Conservation (phyloP, 2,113 vertebrate genomes). For the Oxyura jamaicensis region DNA sequence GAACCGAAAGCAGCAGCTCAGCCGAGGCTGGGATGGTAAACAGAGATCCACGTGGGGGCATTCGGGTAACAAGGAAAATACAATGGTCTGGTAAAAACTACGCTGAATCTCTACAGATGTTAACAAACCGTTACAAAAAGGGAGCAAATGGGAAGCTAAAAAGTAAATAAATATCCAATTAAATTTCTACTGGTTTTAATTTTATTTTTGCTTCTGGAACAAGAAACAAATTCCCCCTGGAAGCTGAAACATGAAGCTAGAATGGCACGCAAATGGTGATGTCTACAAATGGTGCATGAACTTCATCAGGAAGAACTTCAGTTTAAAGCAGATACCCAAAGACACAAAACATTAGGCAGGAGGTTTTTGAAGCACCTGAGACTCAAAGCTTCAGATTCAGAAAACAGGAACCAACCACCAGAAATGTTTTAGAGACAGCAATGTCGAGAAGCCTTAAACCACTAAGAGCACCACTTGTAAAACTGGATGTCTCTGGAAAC, state of each 20-base stretch:
- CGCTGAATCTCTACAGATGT: neutral
- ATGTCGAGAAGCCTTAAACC: neutral
- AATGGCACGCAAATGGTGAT: neutral
- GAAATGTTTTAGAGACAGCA: neutral
- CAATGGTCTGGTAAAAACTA: neutral
- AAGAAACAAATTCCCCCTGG: neutral
- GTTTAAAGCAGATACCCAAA: neutral
- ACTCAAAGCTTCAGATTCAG: neutral
- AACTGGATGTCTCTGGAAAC: neutral
- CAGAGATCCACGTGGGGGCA: neutral
- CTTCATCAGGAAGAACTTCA: neutral
- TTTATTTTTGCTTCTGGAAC: neutral
- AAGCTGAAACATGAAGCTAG: neutral
- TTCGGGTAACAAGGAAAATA: neutral
- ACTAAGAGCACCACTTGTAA: neutral
- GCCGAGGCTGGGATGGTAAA: neutral
- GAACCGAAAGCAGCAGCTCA: neutral
- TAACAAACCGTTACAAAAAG: neutral
- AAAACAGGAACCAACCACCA: neutral
- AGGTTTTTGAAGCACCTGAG: neutral
- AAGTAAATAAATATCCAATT: no score
- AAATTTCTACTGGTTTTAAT: neutral
- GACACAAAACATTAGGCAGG: accelerated
- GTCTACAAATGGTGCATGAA: neutral
- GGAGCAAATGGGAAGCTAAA: neutral